Conservation (phyloP, 2,113 vertebrate genomes). For the Cyprinus carpio region DNA sequence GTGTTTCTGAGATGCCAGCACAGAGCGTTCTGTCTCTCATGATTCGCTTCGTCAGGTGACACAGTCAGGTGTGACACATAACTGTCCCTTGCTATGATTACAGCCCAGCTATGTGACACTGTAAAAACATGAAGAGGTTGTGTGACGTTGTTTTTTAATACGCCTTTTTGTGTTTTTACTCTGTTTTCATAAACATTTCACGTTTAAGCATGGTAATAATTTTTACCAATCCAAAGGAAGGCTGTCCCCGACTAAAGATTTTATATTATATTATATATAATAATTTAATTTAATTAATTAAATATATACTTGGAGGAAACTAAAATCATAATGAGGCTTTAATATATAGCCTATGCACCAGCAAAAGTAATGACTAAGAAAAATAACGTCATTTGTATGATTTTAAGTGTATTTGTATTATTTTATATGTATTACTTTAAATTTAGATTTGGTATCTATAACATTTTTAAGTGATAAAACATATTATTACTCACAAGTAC, state of each 20-base stretch:
- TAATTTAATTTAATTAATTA: no score
- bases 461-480: conserved; percentile 41
- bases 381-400: no score
- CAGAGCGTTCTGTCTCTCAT: neutral
- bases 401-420: neutral
- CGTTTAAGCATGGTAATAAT: neutral
- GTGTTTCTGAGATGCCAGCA: conserved; percentile 25
- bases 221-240: conserved; percentile 48
- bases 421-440: no score
- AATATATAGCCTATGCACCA: no score
- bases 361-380: no score
- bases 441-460: neutral
- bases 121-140: neutral
- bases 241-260: no score
- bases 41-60: neutral
- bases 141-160: neutral
- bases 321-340: no score
- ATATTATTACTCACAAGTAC: neutral
- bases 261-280: no score
- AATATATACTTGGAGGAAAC: no score
- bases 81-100: neutral
- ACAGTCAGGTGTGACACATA: neutral
- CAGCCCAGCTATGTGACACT: neutral
- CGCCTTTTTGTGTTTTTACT: neutral
- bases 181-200: neutral